Base-by-base conservation (phyloP, 2,888 invertebrate genomes). In the Amphipyra berbera region DNA sequence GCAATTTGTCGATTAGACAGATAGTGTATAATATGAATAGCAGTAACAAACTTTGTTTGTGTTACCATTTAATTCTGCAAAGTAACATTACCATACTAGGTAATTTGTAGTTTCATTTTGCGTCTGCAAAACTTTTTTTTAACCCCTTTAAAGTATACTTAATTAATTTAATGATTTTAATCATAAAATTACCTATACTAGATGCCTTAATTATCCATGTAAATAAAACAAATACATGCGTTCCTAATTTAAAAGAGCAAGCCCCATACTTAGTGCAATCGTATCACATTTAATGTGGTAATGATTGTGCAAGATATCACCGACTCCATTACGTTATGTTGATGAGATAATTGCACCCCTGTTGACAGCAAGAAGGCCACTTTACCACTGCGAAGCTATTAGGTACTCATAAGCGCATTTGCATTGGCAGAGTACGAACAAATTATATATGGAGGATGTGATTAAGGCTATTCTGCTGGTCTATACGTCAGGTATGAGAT, bases 331-430 rank as follows among this genome's bases (percentile, higher is more conserved):
- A 85, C 70, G 72, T 83, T 78, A 79, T 68, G 70, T 49, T 85
- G 89, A 89, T 85, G 83, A 79, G 83, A 83, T 90, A 88, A 89
- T 89, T 88, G 85, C 72, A 71, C 67, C 55, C 73, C 64, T 78
- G 87, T 82, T 80, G 84, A 85, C 87, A 85, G 82, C 77, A 55
- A 71, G 62, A 68, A 77, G 77, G 68, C 66, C 60, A 71, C 54
- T 68, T 70, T 75, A 55, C 60, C 47, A 53, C 47, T 53, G 52
- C 48, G 10, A 61, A 48, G 58, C 58, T 60, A 68, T 75, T 68
- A 76, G 41, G 55, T 45, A 41, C 65, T 61, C 65, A 54, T 73
- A 72, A 54, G 48, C 53, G 15, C 70, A 77, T 77, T 73, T 75
- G 61, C 66, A 73, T 54, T 56, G 55, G 46, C 56, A 59, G 47